Evolutionary conservation across 1,140 invertebrate species (phyloP), one percentile per base, ranked within the genome.

Genomic region (Pemphigus obesinymphae): DNA sequence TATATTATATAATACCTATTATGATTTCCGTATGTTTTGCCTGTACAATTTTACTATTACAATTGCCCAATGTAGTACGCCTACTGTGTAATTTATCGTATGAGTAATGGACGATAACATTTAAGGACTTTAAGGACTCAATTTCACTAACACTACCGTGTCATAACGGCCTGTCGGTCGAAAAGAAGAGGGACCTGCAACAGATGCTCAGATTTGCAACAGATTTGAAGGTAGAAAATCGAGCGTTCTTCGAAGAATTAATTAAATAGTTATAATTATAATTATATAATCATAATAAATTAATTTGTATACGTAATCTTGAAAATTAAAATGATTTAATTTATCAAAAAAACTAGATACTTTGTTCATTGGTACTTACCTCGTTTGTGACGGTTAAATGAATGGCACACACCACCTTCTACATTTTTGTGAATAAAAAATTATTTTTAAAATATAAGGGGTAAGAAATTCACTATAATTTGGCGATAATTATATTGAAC

Each of bases 141-240:
- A 40, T 37, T 43, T 73, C 66, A 48, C 61, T 26, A 17, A 50
- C 50, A 48, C 48, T 80, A 40, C 66, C 37, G 61, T 63, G 43
- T 61, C n/a, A 53, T 23, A 66, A 82, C 29, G 37, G 43, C 63
- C 6, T 82, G 40, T 76, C 50, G 23, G 72, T 37, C 20, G 82
- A 75, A 76, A 82, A 55, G 53, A 78, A 82, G 45, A 75, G 58
- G 31, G 72, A 82, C 48, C 82, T 82, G 43, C 72, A 82, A 50
- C 58, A 75, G 58, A 82, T 82, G 53, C 72, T 82, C 17, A n/a
- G n/a, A n/a, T n/a, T n/a, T n/a, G n/a, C n/a, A n/a, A 34, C 73
- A 23, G 66, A 61, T 78, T 61, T 78, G 26, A 82, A 82, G 43
- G 26, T 63, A 76, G 50, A 82, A 66, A 82, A 82, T 58, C 29